These are phyloP conservation scores for Bimastos eiseni DNA, from an alignment of 2,888 invertebrate genomes.

Conservation along the genomic window DNA sequence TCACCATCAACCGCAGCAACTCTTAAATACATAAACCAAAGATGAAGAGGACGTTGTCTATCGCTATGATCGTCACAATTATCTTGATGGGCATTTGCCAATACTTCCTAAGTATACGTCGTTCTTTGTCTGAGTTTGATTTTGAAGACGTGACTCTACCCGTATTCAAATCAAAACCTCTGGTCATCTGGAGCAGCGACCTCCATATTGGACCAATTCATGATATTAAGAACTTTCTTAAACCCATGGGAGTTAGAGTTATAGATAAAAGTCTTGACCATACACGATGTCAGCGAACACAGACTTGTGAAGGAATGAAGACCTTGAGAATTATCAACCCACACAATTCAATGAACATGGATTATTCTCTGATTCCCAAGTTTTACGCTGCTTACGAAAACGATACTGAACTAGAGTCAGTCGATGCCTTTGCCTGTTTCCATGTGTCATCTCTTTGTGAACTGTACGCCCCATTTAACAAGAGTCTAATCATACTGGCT, in stretches of 20 bases:
- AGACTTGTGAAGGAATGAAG: neutral
- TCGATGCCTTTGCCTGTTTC: conserved; percentile 38
- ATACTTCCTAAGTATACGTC: too few species aligned
- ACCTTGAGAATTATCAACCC: conserved; percentile 25
- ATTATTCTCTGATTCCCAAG: neutral
- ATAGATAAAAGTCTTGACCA: conserved; percentile 26
- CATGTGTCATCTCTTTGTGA: conserved; percentile 36
- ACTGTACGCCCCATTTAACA: conserved; percentile 36
- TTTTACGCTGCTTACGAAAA: neutral
- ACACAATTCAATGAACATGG: conserved; percentile 26
- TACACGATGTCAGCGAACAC: neutral
- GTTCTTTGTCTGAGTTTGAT: too few species aligned
- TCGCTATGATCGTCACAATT: too few species aligned
- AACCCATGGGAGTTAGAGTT: conserved; percentile 23
- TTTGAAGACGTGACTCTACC: too few species aligned
- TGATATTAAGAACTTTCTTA: neutral
- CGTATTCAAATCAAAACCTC: too few species aligned
- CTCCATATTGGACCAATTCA: conserved; percentile 26
- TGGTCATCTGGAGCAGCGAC: too few species aligned
- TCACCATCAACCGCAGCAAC: too few species aligned
- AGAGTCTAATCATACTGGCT: conserved; percentile 35
- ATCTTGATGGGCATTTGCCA: too few species aligned
- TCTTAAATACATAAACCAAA: too few species aligned
- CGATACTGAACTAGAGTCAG: conserved; percentile 25
- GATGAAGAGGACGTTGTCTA: too few species aligned